Percentiles rank a stretch among this genome's conserved stretches.
phyloP scores from a whole-genome alignment of 2,797 vertebrate genomes.

The Telmatherina bonti region DNA sequence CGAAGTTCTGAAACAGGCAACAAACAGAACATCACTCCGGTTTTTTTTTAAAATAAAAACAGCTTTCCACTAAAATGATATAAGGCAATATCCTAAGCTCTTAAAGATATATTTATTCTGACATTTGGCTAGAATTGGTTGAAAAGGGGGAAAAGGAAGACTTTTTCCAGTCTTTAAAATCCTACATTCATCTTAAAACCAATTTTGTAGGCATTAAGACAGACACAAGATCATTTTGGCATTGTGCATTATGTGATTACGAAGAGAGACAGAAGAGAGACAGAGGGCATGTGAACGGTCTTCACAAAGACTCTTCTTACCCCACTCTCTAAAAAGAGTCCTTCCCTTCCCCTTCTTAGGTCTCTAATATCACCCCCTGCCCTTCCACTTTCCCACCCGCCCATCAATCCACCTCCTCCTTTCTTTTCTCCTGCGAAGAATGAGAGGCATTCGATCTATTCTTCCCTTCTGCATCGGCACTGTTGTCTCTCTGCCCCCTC shows the following conservation, averaged over 20 bases:
- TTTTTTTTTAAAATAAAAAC: not conserved
- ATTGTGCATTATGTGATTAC: slow-evolving; percentile 36
- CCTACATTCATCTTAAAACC: not conserved
- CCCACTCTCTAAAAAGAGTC: slow-evolving; percentile 28
- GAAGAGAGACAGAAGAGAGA: slow-evolving; percentile 55
- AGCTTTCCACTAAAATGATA: slow-evolving; percentile 2
- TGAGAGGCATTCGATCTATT: slow-evolving; percentile 69
- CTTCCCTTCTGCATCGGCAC: slow-evolving; percentile 50
- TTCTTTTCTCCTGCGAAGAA: slow-evolving; percentile 66
- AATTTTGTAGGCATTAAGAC: slow-evolving; percentile 14
- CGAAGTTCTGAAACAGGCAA: slow-evolving; percentile 88
- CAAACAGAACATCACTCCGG: not conserved
- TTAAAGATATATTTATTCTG: not conserved
- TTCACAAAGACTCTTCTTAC: slow-evolving; percentile 74
- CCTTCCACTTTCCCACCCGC: slow-evolving; percentile 35
- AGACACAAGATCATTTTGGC: slow-evolving; percentile 28
- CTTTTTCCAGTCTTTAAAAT: not conserved
- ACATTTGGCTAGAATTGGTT: slow-evolving; percentile 1
- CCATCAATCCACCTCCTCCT: slow-evolving; percentile 40
- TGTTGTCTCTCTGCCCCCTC: slow-evolving; percentile 58
- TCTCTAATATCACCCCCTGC: slow-evolving; percentile 49
- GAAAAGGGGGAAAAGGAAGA: not conserved
- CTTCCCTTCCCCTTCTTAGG: slow-evolving; percentile 34
- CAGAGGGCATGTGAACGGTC: slow-evolving; percentile 63
- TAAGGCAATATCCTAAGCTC: not conserved